Conservation (phyloP, 2,797 vertebrate species). For the Phataginus tetradactyla region DNA sequence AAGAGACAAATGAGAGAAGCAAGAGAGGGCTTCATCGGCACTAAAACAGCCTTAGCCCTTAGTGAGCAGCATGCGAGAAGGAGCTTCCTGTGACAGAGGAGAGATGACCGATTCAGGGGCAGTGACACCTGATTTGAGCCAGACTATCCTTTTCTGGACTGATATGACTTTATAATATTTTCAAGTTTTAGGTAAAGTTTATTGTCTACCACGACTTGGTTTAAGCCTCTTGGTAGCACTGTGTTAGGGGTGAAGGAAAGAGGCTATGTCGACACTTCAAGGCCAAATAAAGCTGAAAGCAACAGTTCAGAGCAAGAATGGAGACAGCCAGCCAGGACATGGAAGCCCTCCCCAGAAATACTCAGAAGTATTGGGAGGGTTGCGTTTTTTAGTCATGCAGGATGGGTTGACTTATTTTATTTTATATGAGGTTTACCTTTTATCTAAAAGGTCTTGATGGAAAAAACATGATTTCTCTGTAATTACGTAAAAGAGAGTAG, state of each 20-base stretch:
- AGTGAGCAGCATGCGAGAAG: not conserved
- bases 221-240: not conserved
- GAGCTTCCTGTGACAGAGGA: not conserved
- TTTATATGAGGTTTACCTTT: not conserved
- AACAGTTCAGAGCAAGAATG: not conserved
- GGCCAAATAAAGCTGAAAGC: not conserved
- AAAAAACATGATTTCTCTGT: constrained; percentile 2
- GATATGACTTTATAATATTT: not conserved
- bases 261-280: not conserved
- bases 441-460: not conserved
- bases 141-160: not conserved
- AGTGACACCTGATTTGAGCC: not conserved
- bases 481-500: not conserved
- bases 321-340: not conserved
- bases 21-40: not conserved
- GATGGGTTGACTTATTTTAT: not conserved
- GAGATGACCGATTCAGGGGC: fast-evolving
- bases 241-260: not conserved
- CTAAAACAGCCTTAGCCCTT: not conserved
- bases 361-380: not conserved
- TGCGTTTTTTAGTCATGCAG: not conserved
- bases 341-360: not conserved
- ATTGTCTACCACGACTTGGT: not conserved
- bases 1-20: not conserved
- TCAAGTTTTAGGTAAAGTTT: not conserved